Percentiles rank a stretch among this genome's conserved stretches.
phyloP scores from a whole-genome alignment of 2,888 invertebrate genomes.

The Plusia festucae region DNA sequence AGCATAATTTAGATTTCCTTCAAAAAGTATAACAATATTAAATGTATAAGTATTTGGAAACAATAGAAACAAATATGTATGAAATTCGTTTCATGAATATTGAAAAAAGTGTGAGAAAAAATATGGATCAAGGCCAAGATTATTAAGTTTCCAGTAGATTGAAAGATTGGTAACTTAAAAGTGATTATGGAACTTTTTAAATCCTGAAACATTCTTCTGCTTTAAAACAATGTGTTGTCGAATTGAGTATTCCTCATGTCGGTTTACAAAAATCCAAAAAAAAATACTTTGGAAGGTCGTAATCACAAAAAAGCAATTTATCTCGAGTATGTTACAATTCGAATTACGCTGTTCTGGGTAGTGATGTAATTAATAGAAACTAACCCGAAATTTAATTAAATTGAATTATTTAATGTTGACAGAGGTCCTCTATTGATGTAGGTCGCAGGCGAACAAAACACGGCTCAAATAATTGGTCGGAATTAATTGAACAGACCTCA shows the following conservation, averaged over 20 bases:
- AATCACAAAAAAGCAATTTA: conserved; percentile 12
- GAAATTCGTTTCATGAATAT: conserved; percentile 10
- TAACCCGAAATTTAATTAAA: conserved; percentile 66
- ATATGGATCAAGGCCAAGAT: background rate
- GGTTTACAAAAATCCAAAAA: no score
- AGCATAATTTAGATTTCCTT: conserved; percentile 49
- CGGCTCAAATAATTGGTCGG: conserved; percentile 55
- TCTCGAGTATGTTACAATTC: conserved; percentile 22
- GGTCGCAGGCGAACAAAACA: conserved; percentile 53
- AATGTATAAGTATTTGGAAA: conserved; percentile 1
- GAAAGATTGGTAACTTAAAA: no score
- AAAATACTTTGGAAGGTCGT: no score
- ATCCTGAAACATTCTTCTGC: no score
- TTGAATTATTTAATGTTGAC: conserved; percentile 67
- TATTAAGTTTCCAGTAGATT: conserved; percentile 3
- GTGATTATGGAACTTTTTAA: no score
- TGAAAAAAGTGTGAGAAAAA: conserved; percentile 19
- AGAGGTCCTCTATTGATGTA: conserved; percentile 56
- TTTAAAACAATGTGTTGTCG: no score
- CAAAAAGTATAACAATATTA: conserved; percentile 34
- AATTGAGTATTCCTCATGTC: no score
- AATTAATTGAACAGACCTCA: conserved; percentile 56
- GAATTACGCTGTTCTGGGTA: conserved; percentile 22
- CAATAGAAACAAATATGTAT: conserved; percentile 10
- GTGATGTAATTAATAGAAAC: conserved; percentile 55